Evolutionary conservation across 2,113 vertebrate genomes (phyloP), one percentile per base, ranked within the genome.

Genomic region (Takifugu flavidus): DNA sequence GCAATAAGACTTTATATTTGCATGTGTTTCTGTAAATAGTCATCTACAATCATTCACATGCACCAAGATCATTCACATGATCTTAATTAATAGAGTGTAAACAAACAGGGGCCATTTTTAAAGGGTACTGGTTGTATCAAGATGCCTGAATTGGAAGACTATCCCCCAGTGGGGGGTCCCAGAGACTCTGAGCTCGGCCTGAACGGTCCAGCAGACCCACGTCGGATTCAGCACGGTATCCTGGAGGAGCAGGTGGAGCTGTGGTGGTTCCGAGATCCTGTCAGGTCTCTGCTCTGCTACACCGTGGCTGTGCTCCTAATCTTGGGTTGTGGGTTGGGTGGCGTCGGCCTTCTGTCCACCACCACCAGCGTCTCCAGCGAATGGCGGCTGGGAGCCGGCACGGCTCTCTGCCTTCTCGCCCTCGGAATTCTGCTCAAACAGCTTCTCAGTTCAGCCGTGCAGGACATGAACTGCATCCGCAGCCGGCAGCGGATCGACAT

Each of bases 401-500:
- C 94, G 0, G 91, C 92, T 0, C 92, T 99, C 59, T 99, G 97
- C 75, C 90, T 99, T 54, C 90, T 98, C 26, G 95, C 96, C 11
- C 82, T 98, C 70, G 88, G 95, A 0, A 92, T 99, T 43, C 92
- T 99, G 44, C 93, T 96, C 65, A 99, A 99, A 77, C 97, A 99
- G 74, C 92, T 99, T 77, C 90, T 99, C 83, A 98, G 97, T 85
- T 99, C 97, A 0, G 97, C 97, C 0, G 93, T 99, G 79, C 97
- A 99, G 90, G 97, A 99, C 90, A 99, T 98, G 96, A 98, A 99
- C 64, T 99, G 97, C 60, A 79, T 99, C 4, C 93, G 93, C 31
- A 96, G 93, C 80, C 87, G 95, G 5, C 91, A 85, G 6, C 92
- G 93, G 15, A 95, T 99, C 0, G 90, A 95, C 71, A 86, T 96